These are phyloP conservation scores for Doryteuthis pealeii DNA, from an alignment of 1,140 invertebrate genomes.

Conservation along the genomic window DNA sequence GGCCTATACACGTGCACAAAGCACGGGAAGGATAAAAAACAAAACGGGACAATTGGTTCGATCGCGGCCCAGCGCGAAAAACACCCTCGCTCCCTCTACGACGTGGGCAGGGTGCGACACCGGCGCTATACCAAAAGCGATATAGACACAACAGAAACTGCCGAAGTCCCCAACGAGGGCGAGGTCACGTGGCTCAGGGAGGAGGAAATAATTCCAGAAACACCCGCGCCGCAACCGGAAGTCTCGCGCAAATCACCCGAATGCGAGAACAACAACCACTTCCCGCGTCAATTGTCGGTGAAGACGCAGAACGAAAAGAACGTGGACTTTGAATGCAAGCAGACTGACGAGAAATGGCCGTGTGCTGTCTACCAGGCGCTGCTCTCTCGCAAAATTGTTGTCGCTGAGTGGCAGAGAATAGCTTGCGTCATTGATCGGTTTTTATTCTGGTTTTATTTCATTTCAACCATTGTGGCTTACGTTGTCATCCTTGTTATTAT, in stretches of 20 bases:
- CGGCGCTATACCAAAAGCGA: slow-evolving; percentile 16
- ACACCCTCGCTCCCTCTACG: slow-evolving; percentile 12
- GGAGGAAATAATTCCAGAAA: slow-evolving; percentile 24
- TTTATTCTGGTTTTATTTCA: slow-evolving; percentile 54
- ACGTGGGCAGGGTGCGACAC: slow-evolving; percentile 15
- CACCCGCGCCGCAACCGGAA: background rate
- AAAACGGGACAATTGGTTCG: slow-evolving; percentile 6
- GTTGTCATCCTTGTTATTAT: slow-evolving; percentile 51
- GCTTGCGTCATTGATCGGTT: slow-evolving; percentile 52
- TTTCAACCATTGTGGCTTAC: slow-evolving; percentile 50
- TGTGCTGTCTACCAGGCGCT: slow-evolving; percentile 22
- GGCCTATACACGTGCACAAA: slow-evolving; percentile 27
- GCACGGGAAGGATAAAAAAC: slow-evolving; percentile 19
- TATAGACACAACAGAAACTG: slow-evolving; percentile 10
- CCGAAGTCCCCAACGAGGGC: slow-evolving; percentile 13
- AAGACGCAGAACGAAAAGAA: slow-evolving; percentile 9
- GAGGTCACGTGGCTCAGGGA: slow-evolving; percentile 32
- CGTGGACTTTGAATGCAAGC: slow-evolving; percentile 19
- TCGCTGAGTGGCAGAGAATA: slow-evolving; percentile 57
- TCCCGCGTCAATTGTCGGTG: background rate
- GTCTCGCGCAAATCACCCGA: background rate
- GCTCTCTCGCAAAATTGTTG: slow-evolving; percentile 39
- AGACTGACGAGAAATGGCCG: background rate
- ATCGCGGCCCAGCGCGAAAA: slow-evolving; percentile 5
- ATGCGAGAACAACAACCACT: slow-evolving; percentile 12